A percentile compares a stretch with the other conserved stretches of the same genome.
Conservation (phyloP, 2,113 vertebrate species). For the Lagopus leucura region DNA sequence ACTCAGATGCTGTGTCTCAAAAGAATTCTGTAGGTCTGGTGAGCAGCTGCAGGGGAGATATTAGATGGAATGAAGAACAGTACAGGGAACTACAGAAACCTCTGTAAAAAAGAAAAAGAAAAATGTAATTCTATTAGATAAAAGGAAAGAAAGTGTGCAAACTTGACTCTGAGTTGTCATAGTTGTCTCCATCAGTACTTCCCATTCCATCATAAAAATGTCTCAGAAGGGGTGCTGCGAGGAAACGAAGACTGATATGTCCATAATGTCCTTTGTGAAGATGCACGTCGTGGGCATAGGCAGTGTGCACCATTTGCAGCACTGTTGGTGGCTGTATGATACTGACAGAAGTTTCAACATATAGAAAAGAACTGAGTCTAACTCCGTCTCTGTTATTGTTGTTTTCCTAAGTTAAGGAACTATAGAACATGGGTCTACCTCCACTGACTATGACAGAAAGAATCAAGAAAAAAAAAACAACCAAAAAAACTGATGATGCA, state of each 20-base stretch:
- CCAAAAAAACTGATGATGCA: not conserved
- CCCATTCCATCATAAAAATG: not conserved
- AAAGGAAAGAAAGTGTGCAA: not conserved
- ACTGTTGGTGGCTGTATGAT: not conserved
- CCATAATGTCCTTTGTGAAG: not conserved
- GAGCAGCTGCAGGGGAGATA: not conserved
- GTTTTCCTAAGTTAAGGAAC: not conserved
- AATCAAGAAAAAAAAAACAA: not conserved
- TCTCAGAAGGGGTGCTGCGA: not conserved
- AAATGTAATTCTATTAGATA: not conserved
- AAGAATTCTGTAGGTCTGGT: not conserved
- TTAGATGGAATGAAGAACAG: not conserved
- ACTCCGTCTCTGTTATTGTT: not conserved
- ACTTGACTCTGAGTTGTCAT: not conserved
- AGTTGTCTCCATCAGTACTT: not conserved
- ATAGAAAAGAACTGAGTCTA: not conserved
- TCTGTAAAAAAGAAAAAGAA: not conserved
- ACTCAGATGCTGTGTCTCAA: not conserved
- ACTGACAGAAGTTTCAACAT: not conserved
- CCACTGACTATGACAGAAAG: not conserved
- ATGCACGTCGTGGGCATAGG: rapidly evolving
- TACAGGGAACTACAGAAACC: not conserved
- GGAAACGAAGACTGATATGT: not conserved
- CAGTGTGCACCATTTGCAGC: not conserved
- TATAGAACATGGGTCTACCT: not conserved